phyloP scores from a whole-genome alignment of 2,888 invertebrate genomes.

The Eupithecia dodoneata region DNA sequence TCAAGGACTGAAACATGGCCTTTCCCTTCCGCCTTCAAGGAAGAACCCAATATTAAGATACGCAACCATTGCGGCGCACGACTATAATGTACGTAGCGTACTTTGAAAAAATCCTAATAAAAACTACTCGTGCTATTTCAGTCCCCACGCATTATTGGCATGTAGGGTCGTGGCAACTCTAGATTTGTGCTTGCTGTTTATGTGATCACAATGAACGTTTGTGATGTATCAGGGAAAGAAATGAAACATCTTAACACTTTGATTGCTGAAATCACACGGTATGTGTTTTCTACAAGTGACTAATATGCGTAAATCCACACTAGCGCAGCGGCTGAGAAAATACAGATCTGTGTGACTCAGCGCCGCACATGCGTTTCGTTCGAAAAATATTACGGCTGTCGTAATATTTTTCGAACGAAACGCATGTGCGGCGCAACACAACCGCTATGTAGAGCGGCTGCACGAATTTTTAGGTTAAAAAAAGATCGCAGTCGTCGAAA shows the following conservation, averaged over 20 bases:
- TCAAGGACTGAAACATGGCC: constrained; percentile 12
- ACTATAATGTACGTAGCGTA: neutral
- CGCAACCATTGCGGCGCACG: neutral
- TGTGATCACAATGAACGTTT: neutral
- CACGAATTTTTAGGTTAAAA: too few species aligned
- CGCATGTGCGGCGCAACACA: too few species aligned
- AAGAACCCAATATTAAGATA: constrained; percentile 1
- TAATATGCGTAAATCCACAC: too few species aligned
- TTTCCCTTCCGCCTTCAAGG: neutral
- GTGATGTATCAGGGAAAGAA: neutral
- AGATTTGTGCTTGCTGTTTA: neutral
- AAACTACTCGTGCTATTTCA: neutral
- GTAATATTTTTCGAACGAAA: too few species aligned
- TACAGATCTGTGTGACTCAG: too few species aligned
- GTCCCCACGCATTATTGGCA: neutral
- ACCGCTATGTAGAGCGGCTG: too few species aligned
- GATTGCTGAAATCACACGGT: too few species aligned
- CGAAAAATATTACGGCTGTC: too few species aligned
- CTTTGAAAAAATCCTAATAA: neutral
- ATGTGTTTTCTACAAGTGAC: too few species aligned
- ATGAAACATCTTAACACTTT: neutral
- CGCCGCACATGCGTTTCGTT: too few species aligned
- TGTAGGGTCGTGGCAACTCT: neutral
- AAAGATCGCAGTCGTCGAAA: too few species aligned
- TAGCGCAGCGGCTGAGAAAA: too few species aligned